These are phyloP conservation scores for Alaudala cheleensis DNA, from an alignment of 2,113 vertebrate species.

Conservation along the genomic window DNA sequence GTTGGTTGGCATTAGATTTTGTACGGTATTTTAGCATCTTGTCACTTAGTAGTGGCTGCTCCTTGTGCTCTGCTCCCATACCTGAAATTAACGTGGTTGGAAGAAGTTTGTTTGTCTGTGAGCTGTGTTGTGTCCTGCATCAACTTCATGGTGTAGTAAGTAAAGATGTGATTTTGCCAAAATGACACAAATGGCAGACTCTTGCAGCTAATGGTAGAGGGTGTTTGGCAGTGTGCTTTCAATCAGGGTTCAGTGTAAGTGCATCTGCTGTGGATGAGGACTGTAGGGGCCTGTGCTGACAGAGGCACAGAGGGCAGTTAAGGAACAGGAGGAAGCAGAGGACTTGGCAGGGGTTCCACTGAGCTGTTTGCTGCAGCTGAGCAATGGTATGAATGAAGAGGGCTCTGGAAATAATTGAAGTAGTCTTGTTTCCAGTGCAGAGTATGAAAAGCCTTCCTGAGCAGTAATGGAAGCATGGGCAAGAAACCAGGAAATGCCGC, in stretches of 20 bases:
- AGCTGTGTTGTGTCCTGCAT: neutral
- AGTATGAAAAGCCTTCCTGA: neutral
- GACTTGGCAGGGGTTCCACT: neutral
- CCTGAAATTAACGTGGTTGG: neutral
- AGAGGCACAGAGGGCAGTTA: neutral
- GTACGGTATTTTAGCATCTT: neutral
- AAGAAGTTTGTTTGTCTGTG: neutral
- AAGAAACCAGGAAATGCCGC: neutral
- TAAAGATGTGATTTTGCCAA: neutral
- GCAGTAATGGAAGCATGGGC: neutral
- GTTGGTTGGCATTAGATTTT: neutral
- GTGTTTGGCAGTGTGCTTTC: neutral
- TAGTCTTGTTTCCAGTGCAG: neutral
- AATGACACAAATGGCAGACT: neutral
- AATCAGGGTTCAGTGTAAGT: neutral
- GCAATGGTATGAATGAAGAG: neutral
- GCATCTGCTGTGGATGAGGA: neutral
- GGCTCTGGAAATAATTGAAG: neutral
- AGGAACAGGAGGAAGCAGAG: neutral
- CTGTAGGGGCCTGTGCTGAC: neutral
- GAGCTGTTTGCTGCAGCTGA: neutral
- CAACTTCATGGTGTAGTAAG: neutral
- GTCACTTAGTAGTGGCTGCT: neutral
- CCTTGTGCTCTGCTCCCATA: neutral
- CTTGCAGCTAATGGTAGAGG: neutral